Base-by-base conservation (phyloP, 2,888 invertebrate species). In the Nemapogon koenigi region DNA sequence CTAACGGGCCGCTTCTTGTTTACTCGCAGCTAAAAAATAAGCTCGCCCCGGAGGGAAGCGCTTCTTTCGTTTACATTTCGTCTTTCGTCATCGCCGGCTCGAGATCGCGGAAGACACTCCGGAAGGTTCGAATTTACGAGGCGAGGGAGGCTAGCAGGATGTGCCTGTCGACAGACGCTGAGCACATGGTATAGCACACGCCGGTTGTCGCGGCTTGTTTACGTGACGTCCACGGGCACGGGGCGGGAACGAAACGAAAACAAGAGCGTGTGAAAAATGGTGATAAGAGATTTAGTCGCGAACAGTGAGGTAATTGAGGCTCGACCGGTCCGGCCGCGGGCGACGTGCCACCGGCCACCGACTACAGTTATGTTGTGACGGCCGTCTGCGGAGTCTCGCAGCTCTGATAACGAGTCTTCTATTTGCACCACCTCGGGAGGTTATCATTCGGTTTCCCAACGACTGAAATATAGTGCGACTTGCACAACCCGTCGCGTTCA, bases 81-180 rank as follows among this genome's bases (percentile, higher is more conserved):
- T 76, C 76, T 69, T 65, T 75, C 75, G 71, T 72, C 68, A 55
- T 66, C 62, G 54, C 60, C 60, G 62, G 66, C 66, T 68, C 59
- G 59, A 59, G 76, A 66, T 62, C 62, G 62, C 62, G 71, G 72
- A 70, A 72, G 68, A 59, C 56, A 58, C 58, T 56, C 68, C 75
- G 76, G 71, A 73, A 76, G 72, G 66, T 56, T 69, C n/a, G 65
- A 57, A 69, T 73, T 73, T 78, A 73, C 75, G 73, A 62, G 58
- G 59, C 62, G 57, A 16, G 11, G 30, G 37, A 37, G 40, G 43
- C 54, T 48, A 53, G 61, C 70, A 70, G 76, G 76, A 75, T 65
- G 64, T 57, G 48, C 25, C 49, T 57, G 72, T 57, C 62, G 80
- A 80, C 78, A 79, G 80, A 79, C 67, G 71, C 61, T 57, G 47